Evolutionary conservation across 2,797 vertebrate species (phyloP).

Genomic region (Anabas testudineus): DNA sequence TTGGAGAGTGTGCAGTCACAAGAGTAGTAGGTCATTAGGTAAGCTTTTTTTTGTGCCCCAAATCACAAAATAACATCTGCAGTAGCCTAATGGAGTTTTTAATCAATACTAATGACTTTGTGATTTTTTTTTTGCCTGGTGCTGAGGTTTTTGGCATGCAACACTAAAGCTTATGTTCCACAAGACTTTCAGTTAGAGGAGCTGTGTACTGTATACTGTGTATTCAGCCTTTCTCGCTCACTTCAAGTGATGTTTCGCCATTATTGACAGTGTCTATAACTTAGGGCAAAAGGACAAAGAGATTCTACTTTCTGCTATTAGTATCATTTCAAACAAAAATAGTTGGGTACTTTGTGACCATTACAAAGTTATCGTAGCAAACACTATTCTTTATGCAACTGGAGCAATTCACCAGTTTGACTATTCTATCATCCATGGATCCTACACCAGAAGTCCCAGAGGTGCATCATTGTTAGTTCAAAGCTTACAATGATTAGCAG

Average conservation of each 20-base stretch:
- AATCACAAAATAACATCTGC: conserved; percentile 14
- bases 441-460: neutral
- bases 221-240: neutral
- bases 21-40: conserved; percentile 30
- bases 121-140: conserved; percentile 5
- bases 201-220: neutral
- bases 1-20: conserved; percentile 7
- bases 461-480: too few species aligned
- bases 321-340: neutral
- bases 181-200: neutral
- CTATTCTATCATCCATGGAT: neutral
- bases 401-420: neutral
- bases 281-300: neutral
- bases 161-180: neutral
- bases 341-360: neutral
- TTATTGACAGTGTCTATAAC: neutral
- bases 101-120: conserved; percentile 21
- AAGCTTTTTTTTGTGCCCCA: conserved; percentile 12
- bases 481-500: too few species aligned
- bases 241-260: conserved; percentile 2
- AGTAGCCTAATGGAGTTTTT: conserved; percentile 7
- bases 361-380: neutral
- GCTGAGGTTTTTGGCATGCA: conserved; percentile 1
- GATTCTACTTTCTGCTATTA: neutral
- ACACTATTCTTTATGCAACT: neutral